A percentile compares a stretch with the other conserved stretches of the same genome.
phyloP scores from a whole-genome alignment of 2,888 invertebrate genomes.

The Ophion costatus region DNA sequence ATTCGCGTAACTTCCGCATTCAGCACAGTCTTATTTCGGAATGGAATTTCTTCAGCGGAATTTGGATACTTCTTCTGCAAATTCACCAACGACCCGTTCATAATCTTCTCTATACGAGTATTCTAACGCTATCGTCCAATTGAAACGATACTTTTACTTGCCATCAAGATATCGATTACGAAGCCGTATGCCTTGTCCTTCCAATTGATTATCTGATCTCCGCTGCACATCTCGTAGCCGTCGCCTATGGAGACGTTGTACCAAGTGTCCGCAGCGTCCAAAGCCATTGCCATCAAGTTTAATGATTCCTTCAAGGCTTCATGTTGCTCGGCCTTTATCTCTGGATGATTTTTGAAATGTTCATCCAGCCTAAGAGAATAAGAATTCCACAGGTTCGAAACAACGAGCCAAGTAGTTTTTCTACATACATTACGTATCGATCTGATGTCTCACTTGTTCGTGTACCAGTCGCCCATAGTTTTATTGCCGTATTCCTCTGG shows the following conservation, averaged over 20 bases:
- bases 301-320: slow-evolving; percentile 59
- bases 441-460: slow-evolving; percentile 14
- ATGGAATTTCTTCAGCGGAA: slow-evolving; percentile 74
- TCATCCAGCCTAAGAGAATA: slow-evolving; percentile 59
- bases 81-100: background rate
- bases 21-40: slow-evolving; percentile 73
- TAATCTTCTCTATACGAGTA: background rate
- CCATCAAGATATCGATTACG: slow-evolving; percentile 76
- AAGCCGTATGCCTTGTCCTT: slow-evolving; percentile 72
- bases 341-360: slow-evolving; percentile 66
- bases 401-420: background rate
- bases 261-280: slow-evolving; percentile 63
- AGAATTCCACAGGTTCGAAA: background rate
- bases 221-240: slow-evolving; percentile 52
- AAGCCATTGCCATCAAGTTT: slow-evolving; percentile 50
- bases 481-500: slow-evolving; percentile 30
- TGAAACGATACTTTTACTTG: slow-evolving; percentile 49
- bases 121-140: background rate
- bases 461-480: slow-evolving; percentile 39
- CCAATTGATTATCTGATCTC: slow-evolving; percentile 74
- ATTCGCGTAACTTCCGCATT: slow-evolving; percentile 67
- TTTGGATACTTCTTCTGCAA: slow-evolving; percentile 77
- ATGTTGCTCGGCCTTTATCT: slow-evolving; percentile 54
- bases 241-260: slow-evolving; percentile 41
- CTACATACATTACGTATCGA: background rate